These are phyloP conservation scores for Crotalus horridus DNA, from an alignment of 2,113 vertebrate genomes.

Conservation along the genomic window DNA sequence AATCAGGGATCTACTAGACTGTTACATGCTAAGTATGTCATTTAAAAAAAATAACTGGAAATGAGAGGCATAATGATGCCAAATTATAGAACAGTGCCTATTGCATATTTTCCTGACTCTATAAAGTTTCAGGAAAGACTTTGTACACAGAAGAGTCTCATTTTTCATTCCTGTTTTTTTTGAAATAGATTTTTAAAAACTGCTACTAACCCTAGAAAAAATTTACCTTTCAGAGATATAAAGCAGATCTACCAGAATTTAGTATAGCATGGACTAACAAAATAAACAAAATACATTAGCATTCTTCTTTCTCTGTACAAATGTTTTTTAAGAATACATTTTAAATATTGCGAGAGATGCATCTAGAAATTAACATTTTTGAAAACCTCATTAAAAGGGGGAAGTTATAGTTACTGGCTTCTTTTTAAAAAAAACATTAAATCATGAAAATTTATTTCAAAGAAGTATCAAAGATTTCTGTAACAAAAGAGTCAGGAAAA, in stretches of 20 bases:
- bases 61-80: background rate
- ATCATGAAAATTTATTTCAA: background rate
- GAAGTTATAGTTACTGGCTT: background rate
- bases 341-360: background rate
- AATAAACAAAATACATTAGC: background rate
- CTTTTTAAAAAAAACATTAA: background rate
- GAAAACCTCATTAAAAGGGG: background rate
- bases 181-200: background rate
- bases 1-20: conserved; percentile 30
- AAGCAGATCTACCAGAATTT: background rate
- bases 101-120: background rate
- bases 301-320: background rate
- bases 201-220: background rate
- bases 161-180: background rate
- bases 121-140: background rate
- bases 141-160: background rate
- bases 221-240: background rate
- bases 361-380: background rate
- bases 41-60: conserved; percentile 23
- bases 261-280: background rate
- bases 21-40: background rate
- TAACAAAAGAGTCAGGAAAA: background rate
- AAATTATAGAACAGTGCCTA: conserved; percentile 4
- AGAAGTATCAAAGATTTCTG: background rate
- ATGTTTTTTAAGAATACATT: background rate